Evolutionary conservation across 2,113 vertebrate species (phyloP), one percentile per base, ranked within the genome.

Genomic region (Ploceus nigricollis): DNA sequence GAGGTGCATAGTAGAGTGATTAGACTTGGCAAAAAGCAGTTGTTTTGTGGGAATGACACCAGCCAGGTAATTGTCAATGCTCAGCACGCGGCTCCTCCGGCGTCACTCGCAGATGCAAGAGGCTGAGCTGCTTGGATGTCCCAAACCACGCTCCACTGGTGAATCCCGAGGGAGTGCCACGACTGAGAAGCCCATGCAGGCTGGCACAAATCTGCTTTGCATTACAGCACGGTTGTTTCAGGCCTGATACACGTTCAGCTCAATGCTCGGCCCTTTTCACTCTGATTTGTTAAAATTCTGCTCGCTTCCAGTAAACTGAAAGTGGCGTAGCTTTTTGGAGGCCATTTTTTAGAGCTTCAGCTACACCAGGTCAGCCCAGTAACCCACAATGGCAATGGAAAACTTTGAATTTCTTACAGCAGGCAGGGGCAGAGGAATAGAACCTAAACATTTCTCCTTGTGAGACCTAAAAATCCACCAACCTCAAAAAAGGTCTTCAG

Each of bases 1-100:
- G 88, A 92, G 69, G 88, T 79, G 56, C 86, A 71, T 24, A 75
- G 76, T 83, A 10, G 28, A 84, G 35, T 45, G 94, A 93, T 92
- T 87, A 83, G 93, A 56, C 88, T 87, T 89, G 82, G 88, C 79
- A 92, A 75, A 83, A 90, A 89, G 79, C 92, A 64, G 61, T 45
- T 77, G 85, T 78, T 85, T 45, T 37, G 71, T 31, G n/a, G 1
- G 15, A 53, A 10, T 78, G 92, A 57, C 90, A 86, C 15, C n/a
- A 73, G 75, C 61, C 78, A 37, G 56, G 60, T 88, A 30, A 70
- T 94, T 82, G 76, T 61, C 70, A 25, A 35, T 83, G 92, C 60
- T 54, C 66, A 22, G 37, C 72, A 75, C 19, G 2, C 0, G 2
- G 73, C 68, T 90, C 15, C 79, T 44, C 22, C 27, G 5, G 75